phyloP scores from a whole-genome alignment of 2,888 invertebrate genomes.

The Eilema depressum region DNA sequence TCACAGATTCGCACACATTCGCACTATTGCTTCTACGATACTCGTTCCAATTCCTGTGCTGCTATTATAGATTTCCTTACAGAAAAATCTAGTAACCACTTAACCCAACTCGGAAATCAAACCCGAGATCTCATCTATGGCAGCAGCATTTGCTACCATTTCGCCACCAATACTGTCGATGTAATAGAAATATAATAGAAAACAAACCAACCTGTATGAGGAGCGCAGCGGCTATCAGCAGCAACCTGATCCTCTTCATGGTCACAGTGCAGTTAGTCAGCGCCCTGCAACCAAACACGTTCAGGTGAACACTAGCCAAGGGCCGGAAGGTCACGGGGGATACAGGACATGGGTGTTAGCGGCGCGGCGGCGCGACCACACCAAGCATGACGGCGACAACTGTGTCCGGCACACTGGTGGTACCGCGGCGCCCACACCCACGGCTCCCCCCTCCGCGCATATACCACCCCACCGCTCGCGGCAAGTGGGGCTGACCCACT shows the following conservation, averaged over 20 bases:
- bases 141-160: background rate
- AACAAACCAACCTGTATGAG: conserved; percentile 76
- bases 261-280: conserved; percentile 77
- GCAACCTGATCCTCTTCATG: conserved; percentile 84
- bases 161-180: background rate
- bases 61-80: background rate
- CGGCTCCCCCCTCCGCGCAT: conserved; percentile 19
- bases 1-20: too few relatives aligned
- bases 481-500: conserved; percentile 79
- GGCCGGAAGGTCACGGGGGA: conserved; percentile 61
- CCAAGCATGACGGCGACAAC: conserved; percentile 65
- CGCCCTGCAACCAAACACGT: conserved; percentile 82
- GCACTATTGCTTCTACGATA: too few relatives aligned
- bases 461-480: conserved; percentile 42
- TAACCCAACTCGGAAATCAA: background rate
- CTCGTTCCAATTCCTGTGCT: background rate
- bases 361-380: conserved; percentile 61
- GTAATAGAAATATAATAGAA: background rate
- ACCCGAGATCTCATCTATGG: background rate
- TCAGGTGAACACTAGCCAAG: conserved; percentile 69
- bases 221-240: conserved; percentile 81
- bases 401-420: conserved; percentile 50
- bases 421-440: conserved; percentile 18
- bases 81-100: background rate
- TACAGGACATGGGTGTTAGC: conserved; percentile 66